Conservation (phyloP, 2,113 vertebrate species). For the Synodontis membranacea region DNA sequence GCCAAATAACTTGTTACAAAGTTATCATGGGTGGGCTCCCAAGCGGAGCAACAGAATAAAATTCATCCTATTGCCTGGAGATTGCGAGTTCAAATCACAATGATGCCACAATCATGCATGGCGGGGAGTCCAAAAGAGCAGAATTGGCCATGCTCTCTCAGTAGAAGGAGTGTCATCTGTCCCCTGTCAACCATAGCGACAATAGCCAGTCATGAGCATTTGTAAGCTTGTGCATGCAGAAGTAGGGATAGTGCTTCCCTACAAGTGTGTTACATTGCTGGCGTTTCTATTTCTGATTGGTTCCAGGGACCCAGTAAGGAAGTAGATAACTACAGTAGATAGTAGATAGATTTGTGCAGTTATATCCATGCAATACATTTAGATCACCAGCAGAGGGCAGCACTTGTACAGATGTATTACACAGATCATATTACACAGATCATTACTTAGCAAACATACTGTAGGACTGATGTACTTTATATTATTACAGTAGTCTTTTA, state of each 20-base stretch:
- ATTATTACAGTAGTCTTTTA: neutral
- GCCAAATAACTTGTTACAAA: no score
- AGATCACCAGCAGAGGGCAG: constrained; percentile 33
- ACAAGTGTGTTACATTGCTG: neutral
- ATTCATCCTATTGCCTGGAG: neutral
- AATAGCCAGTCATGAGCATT: neutral
- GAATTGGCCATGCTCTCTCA: neutral
- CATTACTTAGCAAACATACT: no score
- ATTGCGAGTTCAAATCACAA: neutral
- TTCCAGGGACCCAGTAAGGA: neutral
- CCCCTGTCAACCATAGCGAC: neutral
- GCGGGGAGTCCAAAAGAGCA: neutral
- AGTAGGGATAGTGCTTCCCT: neutral
- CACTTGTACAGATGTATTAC: constrained; percentile 4
- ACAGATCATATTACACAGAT: neutral
- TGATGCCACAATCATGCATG: neutral
- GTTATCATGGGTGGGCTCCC: no score
- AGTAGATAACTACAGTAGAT: neutral
- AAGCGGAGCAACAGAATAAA: neutral
- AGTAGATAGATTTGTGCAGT: neutral
- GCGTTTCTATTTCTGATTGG: neutral
- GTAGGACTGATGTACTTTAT: neutral
- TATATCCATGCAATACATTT: no score
- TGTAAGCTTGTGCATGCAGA: neutral
- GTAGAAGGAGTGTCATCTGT: neutral